These are phyloP conservation scores for Zophobas morio DNA, from an alignment of 1,140 invertebrate genomes.

Conservation along the genomic window DNA sequence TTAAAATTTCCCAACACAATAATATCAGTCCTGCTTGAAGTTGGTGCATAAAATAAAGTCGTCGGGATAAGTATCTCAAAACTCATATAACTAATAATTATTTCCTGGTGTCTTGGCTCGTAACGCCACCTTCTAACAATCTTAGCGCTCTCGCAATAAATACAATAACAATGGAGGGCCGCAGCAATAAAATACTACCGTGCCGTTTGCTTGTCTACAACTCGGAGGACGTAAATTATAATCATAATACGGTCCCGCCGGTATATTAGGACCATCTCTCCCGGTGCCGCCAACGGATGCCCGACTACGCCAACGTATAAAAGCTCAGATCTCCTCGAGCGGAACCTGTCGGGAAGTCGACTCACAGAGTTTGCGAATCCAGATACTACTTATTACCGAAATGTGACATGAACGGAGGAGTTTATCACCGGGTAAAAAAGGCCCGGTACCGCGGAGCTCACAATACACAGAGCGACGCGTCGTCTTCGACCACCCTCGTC, in stretches of 20 bases:
- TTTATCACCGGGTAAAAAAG: conserved; percentile 43
- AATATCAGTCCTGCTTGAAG: conserved; percentile 36
- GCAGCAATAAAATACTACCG: conserved; percentile 47
- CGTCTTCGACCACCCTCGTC: background rate
- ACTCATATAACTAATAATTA: conserved; percentile 53
- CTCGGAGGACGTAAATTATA: conserved; percentile 50
- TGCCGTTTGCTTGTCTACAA: conserved; percentile 50
- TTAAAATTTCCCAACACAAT: conserved; percentile 45
- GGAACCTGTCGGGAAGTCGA: conserved; percentile 50
- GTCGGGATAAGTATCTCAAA: conserved; percentile 49
- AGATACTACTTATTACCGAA: conserved; percentile 50
- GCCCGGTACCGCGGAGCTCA: conserved; percentile 3
- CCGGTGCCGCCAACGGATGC: conserved; percentile 43
- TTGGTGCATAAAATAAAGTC: conserved; percentile 47
- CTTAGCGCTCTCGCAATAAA: conserved; percentile 50
- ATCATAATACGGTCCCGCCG: conserved; percentile 51
- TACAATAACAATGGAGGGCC: conserved; percentile 54
- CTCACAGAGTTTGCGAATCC: conserved; percentile 45
- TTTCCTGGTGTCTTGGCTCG: conserved; percentile 49
- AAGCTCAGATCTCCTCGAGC: conserved; percentile 45
- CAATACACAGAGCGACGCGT: background rate
- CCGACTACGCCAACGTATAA: conserved; percentile 40
- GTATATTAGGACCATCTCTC: conserved; percentile 38
- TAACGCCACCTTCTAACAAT: conserved; percentile 41
- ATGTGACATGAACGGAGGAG: conserved; percentile 42